Evolutionary conservation across 1,140 invertebrate genomes (phyloP).

Genomic region (Platorchestia sp.): DNA sequence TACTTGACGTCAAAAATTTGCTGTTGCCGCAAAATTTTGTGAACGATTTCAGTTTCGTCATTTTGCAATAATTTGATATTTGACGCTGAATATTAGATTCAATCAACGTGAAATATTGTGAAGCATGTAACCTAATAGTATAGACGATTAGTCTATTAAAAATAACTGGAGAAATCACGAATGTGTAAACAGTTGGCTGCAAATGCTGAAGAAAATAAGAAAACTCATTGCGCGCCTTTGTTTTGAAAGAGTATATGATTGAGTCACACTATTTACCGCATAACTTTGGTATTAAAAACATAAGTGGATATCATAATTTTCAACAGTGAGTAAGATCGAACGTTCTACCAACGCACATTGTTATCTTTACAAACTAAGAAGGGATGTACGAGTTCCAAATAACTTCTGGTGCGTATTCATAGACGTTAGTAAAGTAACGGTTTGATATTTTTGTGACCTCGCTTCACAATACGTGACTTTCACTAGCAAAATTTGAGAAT

Average conservation of each 20-base stretch:
- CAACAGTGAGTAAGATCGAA: not conserved
- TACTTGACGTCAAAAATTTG: not conserved
- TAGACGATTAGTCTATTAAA: not conserved
- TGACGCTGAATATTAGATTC: not conserved
- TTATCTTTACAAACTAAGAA: not conserved
- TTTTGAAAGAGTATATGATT: not conserved
- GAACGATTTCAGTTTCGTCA: not conserved
- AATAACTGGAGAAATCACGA: not conserved
- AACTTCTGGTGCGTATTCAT: not conserved
- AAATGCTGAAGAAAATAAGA: not conserved
- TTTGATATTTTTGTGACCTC: not conserved
- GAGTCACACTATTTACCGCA: not conserved
- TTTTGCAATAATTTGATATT: not conserved
- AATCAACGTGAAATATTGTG: not conserved
- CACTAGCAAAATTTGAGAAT: no score
- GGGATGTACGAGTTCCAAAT: not conserved
- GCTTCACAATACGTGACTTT: no score
- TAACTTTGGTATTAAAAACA: not conserved
- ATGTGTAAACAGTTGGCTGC: not conserved
- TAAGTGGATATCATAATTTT: not conserved
- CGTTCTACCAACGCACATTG: not conserved
- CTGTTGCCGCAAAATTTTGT: not conserved
- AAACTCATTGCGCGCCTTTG: not conserved
- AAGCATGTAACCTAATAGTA: not conserved
- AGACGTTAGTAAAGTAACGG: not conserved